A percentile compares a stretch with the other conserved stretches of the same genome.
phyloP scores from a whole-genome alignment of 2,113 vertebrate genomes.

The Bujurquina vittata region DNA sequence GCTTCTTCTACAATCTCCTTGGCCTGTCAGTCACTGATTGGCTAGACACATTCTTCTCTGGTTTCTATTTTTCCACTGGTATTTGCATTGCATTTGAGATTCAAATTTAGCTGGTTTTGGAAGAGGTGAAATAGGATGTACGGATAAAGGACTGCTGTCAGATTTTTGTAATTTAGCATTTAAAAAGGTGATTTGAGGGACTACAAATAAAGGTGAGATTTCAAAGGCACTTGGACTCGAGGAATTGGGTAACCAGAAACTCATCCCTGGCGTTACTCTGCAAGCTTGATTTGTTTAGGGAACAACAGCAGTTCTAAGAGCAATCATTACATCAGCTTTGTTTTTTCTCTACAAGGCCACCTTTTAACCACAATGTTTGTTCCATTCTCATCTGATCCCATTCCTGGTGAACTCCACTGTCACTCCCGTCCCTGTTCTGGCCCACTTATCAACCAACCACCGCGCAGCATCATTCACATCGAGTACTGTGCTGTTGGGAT shows the following conservation, averaged over 20 bases:
- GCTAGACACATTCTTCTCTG: constrained; percentile 22
- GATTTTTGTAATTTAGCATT: constrained; percentile 15
- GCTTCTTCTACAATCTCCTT: constrained; percentile 2
- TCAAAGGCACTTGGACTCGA: background rate
- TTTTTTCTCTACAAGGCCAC: background rate
- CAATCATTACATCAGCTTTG: background rate
- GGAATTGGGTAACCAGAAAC: background rate
- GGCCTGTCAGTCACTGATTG: constrained; percentile 41
- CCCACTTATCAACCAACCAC: fast-evolving
- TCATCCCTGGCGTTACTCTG: background rate
- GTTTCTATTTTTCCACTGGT: constrained; percentile 49
- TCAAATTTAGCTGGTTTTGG: constrained; percentile 44
- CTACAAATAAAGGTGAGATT: background rate
- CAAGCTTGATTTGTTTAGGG: constrained; percentile 9
- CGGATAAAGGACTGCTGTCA: background rate
- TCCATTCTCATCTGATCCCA: background rate
- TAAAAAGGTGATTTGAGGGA: constrained; percentile 3
- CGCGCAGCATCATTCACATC: background rate
- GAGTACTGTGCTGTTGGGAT: too few relatives aligned
- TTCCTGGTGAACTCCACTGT: too few relatives aligned
- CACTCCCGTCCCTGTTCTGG: background rate
- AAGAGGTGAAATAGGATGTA: background rate
- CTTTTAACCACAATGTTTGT: background rate
- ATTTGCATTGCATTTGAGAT: constrained; percentile 72
- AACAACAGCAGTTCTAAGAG: background rate